Percentiles rank a stretch among this genome's conserved stretches.
Evolutionary conservation across 2,797 vertebrate genomes (phyloP).

Genomic region (Chiloscyllium punctatum): DNA sequence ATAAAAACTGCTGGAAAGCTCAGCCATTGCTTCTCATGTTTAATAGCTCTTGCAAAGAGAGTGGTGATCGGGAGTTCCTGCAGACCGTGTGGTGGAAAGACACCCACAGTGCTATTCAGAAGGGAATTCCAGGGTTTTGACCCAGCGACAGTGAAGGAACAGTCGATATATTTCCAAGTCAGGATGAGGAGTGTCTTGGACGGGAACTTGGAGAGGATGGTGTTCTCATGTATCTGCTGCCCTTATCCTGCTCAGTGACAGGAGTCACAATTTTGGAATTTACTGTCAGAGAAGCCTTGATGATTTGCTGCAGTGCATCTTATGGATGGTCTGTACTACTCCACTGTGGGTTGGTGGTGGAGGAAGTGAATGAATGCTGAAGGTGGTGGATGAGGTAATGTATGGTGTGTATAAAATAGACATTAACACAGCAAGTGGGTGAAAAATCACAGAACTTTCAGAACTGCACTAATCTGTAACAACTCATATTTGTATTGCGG

Average conservation of each 20-base stretch:
- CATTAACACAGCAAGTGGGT: neutral
- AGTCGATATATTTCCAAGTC: neutral
- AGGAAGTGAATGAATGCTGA: neutral
- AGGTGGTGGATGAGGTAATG: neutral
- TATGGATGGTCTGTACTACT: too few species aligned
- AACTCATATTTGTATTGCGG: neutral
- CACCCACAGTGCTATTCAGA: neutral
- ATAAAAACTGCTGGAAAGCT: neutral
- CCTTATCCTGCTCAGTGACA: neutral
- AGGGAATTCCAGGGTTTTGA: neutral
- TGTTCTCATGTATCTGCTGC: neutral
- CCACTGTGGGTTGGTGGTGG: neutral
- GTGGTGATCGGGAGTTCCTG: neutral
- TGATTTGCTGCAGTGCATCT: neutral
- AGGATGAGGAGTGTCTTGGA: neutral
- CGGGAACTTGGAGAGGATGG: neutral
- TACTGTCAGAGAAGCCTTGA: neutral
- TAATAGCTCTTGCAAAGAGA: neutral
- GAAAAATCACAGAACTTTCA: neutral
- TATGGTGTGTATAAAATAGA: too few species aligned
- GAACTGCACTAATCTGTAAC: neutral
- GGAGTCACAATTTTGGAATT: neutral
- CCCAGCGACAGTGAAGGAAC: neutral
- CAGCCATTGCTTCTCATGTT: neutral
- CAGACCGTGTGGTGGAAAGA: neutral